These are phyloP conservation scores for Drosophila maculinotata DNA, from an alignment of 2,888 invertebrate species.

Conservation along the genomic window DNA sequence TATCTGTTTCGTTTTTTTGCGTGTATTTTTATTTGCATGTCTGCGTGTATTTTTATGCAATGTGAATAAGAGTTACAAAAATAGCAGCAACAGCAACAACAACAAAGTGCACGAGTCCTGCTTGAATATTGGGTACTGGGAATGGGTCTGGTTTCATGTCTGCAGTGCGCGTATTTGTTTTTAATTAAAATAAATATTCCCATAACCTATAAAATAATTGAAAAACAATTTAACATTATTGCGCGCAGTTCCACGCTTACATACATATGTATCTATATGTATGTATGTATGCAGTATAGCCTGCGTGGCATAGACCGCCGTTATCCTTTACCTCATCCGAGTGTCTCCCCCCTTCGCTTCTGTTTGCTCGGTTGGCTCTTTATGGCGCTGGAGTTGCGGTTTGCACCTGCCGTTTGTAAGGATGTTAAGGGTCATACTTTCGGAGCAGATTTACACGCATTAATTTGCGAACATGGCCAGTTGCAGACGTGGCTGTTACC, in stretches of 20 bases:
- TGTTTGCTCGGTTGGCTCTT: slow-evolving; percentile 26
- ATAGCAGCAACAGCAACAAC: slow-evolving; percentile 4
- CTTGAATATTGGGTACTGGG: slow-evolving; percentile 16
- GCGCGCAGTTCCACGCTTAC: slow-evolving; percentile 18
- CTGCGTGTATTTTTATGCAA: slow-evolving; percentile 22
- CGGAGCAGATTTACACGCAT: slow-evolving; percentile 57
- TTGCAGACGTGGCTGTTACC: slow-evolving; percentile 7
- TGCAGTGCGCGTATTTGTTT: slow-evolving; percentile 66
- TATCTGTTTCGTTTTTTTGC: slow-evolving; percentile 21
- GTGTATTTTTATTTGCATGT: slow-evolving; percentile 10
- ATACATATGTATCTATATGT: background rate
- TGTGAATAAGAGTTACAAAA: slow-evolving; percentile 16
- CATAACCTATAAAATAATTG: slow-evolving; percentile 82
- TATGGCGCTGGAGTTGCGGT: slow-evolving; percentile 30
- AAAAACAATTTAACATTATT: slow-evolving; percentile 80
- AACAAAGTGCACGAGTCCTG: slow-evolving; percentile 21
- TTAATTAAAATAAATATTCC: slow-evolving; percentile 82
- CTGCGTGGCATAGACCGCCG: slow-evolving; percentile 4
- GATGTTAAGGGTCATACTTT: slow-evolving; percentile 36
- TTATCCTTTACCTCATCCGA: background rate
- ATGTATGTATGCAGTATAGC: background rate
- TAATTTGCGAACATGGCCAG: slow-evolving; percentile 46
- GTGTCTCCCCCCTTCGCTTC: slow-evolving; percentile 17
- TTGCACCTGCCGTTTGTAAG: slow-evolving; percentile 40
- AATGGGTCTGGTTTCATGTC: slow-evolving; percentile 20